Conservation (phyloP, 2,113 vertebrate species). For the Xiphophorus hellerii region DNA sequence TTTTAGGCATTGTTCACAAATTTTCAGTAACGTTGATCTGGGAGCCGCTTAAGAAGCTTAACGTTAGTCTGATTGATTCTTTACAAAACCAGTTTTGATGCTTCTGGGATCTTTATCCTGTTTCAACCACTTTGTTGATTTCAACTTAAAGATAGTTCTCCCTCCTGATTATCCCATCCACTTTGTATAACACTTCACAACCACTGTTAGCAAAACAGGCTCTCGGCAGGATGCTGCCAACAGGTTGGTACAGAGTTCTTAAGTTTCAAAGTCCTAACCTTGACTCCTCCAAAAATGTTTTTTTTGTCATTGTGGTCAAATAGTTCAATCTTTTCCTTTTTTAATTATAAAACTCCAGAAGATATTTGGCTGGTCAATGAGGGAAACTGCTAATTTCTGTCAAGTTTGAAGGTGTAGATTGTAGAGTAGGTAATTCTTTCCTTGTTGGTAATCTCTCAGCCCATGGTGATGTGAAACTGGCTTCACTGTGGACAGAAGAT, state of each 20-base stretch:
- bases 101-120: background rate
- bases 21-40: background rate
- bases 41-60: background rate
- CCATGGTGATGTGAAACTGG: background rate
- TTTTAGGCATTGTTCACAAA: background rate
- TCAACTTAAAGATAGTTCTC: background rate
- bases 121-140: background rate
- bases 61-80: background rate
- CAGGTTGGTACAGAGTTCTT: background rate
- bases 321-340: too few species aligned
- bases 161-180: background rate
- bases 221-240: background rate
- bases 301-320: too few species aligned
- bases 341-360: too few species aligned
- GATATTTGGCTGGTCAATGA: background rate
- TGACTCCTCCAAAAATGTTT: background rate
- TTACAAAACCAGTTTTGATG: background rate
- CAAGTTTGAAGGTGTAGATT: background rate
- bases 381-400: background rate
- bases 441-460: background rate
- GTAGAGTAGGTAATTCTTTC: background rate
- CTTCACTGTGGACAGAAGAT: background rate
- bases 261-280: background rate
- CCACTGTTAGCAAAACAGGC: background rate
- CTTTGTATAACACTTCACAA: background rate